Evolutionary conservation across 2,888 invertebrate species (phyloP), one percentile per base, ranked within the genome.

Genomic region (Rhynchonema sp.): DNA sequence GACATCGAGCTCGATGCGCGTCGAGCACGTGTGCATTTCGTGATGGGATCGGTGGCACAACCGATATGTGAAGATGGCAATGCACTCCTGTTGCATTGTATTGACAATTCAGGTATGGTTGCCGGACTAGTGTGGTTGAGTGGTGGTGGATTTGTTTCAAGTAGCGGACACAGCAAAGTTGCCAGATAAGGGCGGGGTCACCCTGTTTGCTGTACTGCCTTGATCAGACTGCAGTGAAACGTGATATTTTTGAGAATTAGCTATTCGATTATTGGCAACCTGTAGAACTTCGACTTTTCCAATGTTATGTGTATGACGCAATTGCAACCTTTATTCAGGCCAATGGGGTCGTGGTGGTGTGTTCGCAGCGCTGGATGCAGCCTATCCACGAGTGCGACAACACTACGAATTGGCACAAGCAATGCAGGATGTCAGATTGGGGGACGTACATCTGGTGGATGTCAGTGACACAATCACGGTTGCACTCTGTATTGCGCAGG

Each of bases 341-440:
- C 60, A 59, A 2, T 76, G 76, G 74, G 76, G 76, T 9, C 63
- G 62, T 49, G 76, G 76, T 1, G 76, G 76, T 13, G 62, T 76
- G 13, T 76, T 77, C 62, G 66, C 71, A 9, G 74, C 75, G 3
- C 64, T 76, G 1, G 63, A 67, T 22, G 61, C 63, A 17, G 63
- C 70, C 17, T 72, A 73, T 9, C 54, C 61, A 1, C 30, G 63
- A 25, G 71, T 74, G 17, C 68, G 70, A 58, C 63, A 67, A 27
- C 66, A 68, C 58, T 77, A 76, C 61, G 67, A 69, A 62, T 59
- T 69, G 56, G 74, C 75, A 23, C 71, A 70, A 1, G 64, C 69
- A 55, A 73, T 76, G 74, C 68, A 70, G 63, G 75, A 75, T 66
- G 62, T 75, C 29, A 63, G 65, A 13, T 64, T 74, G 6, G 74